Conservation (phyloP, 2,888 invertebrate species). For the Leistus spinibarbis region DNA sequence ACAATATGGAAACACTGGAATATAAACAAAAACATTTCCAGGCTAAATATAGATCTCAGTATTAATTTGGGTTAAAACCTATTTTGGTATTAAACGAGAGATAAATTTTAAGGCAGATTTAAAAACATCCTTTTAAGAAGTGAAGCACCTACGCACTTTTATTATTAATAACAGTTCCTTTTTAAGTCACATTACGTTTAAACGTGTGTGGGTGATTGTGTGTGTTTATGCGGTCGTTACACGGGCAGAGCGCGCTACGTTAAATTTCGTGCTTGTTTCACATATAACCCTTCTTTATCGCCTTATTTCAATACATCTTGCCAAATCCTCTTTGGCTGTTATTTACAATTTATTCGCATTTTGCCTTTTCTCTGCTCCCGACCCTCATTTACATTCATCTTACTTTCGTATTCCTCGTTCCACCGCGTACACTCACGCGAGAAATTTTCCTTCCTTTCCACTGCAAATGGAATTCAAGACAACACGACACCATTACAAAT, state of each 20-base stretch:
- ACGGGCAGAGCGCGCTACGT: constrained; percentile 16
- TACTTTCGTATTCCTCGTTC: constrained; percentile 39
- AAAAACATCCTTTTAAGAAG: not conserved
- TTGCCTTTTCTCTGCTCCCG: constrained; percentile 46
- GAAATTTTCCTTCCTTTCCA: not conserved
- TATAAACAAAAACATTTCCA: too few relatives aligned
- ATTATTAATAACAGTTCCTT: not conserved
- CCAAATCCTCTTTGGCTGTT: constrained; percentile 54
- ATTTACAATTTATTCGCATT: constrained; percentile 53
- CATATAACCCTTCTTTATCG: constrained; percentile 56
- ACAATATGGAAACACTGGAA: too few relatives aligned
- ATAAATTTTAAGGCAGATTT: not conserved
- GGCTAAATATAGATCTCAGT: too few relatives aligned
- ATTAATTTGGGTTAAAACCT: too few relatives aligned
- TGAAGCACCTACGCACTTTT: not conserved
- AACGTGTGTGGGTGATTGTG: constrained; percentile 9
- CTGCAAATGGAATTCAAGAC: too few relatives aligned
- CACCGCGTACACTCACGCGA: not conserved
- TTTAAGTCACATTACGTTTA: not conserved
- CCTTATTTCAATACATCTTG: constrained; percentile 55
- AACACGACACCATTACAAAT: too few relatives aligned
- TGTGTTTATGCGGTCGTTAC: constrained; percentile 33
- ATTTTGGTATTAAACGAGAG: not conserved
- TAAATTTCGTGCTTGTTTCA: constrained; percentile 48
- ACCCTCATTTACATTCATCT: constrained; percentile 47